Conservation (phyloP, 1,140 invertebrate genomes). For the Pinna nobilis region DNA sequence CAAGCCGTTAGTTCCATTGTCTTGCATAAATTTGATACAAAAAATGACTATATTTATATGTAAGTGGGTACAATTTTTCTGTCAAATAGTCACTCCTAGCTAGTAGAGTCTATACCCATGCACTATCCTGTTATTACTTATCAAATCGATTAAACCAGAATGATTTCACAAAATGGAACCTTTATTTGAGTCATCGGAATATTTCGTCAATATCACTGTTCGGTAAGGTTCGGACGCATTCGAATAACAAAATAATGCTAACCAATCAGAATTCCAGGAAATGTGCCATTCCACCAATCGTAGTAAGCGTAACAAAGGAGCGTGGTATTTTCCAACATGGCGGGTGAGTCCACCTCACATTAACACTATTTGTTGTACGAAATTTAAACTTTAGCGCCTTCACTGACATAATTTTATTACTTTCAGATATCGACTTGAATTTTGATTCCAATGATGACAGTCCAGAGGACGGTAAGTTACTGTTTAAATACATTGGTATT, state of each 20-base stretch:
- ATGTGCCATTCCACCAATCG: conserved; percentile 63
- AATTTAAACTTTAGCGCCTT: conserved; percentile 63
- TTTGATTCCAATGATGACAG: conserved; percentile 67
- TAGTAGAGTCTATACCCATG: neutral
- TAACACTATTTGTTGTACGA: conserved; percentile 65
- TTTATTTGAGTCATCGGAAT: neutral
- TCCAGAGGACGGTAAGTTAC: conserved; percentile 69
- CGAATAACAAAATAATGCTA: conserved; percentile 53
- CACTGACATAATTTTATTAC: conserved; percentile 50
- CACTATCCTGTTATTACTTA: neutral
- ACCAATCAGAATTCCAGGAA: conserved; percentile 60
- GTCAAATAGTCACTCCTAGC: neutral
- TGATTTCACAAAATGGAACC: neutral
- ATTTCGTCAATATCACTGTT: conserved; percentile 55
- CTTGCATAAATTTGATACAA: neutral
- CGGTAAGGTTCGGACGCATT: conserved; percentile 55
- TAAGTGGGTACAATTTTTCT: neutral
- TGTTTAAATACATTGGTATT: conserved; percentile 30
- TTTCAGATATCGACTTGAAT: conserved; percentile 74
- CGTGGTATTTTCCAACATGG: conserved; percentile 74
- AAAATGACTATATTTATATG: neutral
- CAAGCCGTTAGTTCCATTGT: conserved; percentile 10
- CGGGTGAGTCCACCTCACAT: conserved; percentile 73
- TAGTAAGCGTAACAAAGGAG: conserved; percentile 58
- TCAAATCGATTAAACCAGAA: neutral